These are phyloP conservation scores for Polydrusus tereticollis DNA, from an alignment of 2,888 invertebrate genomes.

Conservation along the genomic window DNA sequence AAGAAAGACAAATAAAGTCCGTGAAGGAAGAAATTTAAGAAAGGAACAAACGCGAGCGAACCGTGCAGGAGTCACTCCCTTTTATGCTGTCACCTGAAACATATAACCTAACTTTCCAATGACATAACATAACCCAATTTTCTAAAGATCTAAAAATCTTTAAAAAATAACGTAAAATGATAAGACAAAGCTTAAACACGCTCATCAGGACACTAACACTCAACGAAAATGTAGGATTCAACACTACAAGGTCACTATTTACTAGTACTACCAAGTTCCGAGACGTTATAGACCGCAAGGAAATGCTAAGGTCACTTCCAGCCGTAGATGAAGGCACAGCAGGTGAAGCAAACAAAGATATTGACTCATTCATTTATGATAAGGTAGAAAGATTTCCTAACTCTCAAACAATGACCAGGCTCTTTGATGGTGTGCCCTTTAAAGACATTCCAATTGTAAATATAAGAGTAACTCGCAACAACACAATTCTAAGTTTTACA, in stretches of 20 bases:
- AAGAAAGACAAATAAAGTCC: too few species aligned
- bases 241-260: constrained; percentile 18
- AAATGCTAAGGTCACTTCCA: constrained; percentile 71
- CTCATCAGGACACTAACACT: constrained; percentile 9
- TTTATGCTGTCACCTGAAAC: too few species aligned
- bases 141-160: background rate
- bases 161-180: constrained; percentile 1
- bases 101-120: background rate
- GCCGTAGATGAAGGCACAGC: constrained; percentile 80
- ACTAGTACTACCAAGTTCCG: constrained; percentile 50
- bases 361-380: constrained; percentile 76
- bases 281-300: constrained; percentile 69
- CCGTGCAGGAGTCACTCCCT: too few species aligned
- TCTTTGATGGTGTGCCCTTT: constrained; percentile 84
- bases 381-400: constrained; percentile 81
- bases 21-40: too few species aligned
- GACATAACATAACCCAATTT: background rate
- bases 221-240: constrained; percentile 3
- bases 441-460: constrained; percentile 87
- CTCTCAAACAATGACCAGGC: constrained; percentile 75
- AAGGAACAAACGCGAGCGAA: too few species aligned
- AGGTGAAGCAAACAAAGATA: constrained; percentile 80
- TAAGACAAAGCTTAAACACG: constrained; percentile 11
- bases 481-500: constrained; percentile 85
- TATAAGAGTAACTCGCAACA: constrained; percentile 87